A percentile compares a stretch with the other conserved stretches of the same genome.
These are phyloP conservation scores for Camponotus vicinus DNA, from an alignment of 1,140 invertebrate species.

Conservation along the genomic window DNA sequence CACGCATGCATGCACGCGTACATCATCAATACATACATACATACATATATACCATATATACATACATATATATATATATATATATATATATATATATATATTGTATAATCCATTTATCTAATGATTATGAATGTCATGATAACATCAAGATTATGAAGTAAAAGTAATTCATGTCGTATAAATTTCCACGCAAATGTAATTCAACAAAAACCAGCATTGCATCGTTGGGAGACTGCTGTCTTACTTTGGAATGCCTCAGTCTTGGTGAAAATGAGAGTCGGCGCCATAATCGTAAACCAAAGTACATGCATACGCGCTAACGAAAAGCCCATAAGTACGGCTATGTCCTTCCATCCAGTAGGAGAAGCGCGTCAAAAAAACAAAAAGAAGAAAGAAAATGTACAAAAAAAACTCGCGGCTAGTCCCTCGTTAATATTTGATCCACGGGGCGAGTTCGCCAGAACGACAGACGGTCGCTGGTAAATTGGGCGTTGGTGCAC, in stretches of 20 bases:
- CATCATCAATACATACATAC: no score
- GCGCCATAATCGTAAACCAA: conserved; percentile 54
- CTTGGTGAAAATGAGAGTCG: conserved; percentile 47
- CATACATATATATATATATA: no score
- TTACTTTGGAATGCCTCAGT: conserved; percentile 9
- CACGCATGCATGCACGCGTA: no score
- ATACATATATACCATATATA: no score
- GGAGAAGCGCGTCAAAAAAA: conserved; percentile 31
- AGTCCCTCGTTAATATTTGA: conserved; percentile 49
- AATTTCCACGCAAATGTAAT: background rate
- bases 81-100: no score
- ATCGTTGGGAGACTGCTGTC: background rate
- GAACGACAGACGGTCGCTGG: conserved; percentile 70
- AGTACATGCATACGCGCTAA: conserved; percentile 59
- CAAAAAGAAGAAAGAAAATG: background rate
- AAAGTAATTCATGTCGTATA: background rate
- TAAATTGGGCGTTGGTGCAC: conserved; percentile 82
- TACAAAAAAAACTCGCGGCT: conserved; percentile 18
- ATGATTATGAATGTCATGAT: background rate
- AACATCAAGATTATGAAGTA: background rate
- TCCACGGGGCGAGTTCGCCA: conserved; percentile 9
- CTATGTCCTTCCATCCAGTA: conserved; percentile 17
- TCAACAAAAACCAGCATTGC: conserved; percentile 17
- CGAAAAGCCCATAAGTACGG: conserved; percentile 58
- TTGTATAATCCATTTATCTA: background rate